Evolutionary conservation across 2,113 vertebrate genomes (phyloP).

Genomic region (Bambusicola thoracicus): DNA sequence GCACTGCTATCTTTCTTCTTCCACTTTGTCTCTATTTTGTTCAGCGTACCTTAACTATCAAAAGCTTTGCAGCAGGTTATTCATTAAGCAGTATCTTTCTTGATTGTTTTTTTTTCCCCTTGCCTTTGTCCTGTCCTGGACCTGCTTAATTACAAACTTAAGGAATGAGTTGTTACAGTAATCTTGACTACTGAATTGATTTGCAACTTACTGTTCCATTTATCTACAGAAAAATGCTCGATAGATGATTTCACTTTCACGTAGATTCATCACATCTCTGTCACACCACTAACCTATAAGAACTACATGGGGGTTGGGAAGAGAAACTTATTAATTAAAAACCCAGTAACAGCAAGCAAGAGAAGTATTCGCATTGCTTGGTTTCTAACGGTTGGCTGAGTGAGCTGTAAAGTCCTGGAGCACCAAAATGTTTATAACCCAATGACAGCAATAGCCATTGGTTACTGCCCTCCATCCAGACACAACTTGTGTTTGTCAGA

Average conservation of each 20-base stretch:
- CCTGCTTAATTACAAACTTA: background rate
- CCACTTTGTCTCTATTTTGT: background rate
- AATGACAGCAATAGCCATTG: background rate
- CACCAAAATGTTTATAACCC: background rate
- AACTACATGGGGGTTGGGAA: background rate
- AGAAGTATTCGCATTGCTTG: background rate
- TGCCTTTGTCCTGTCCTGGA: background rate
- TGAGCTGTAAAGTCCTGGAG: background rate
- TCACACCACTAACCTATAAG: background rate
- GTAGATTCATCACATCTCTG: accelerated
- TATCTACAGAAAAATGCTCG: background rate
- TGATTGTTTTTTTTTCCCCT: background rate
- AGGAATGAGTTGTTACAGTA: background rate
- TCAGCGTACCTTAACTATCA: background rate
- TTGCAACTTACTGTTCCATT: background rate
- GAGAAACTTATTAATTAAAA: background rate
- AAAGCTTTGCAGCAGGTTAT: background rate
- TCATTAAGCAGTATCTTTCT: background rate
- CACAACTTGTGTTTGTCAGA: background rate
- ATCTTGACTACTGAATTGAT: background rate
- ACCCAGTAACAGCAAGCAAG: background rate
- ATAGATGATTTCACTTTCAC: accelerated
- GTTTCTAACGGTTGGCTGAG: background rate
- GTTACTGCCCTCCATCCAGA: background rate
- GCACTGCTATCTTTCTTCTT: accelerated